Evolutionary conservation across 2,888 invertebrate species (phyloP).

Genomic region (Colletes collaris): DNA sequence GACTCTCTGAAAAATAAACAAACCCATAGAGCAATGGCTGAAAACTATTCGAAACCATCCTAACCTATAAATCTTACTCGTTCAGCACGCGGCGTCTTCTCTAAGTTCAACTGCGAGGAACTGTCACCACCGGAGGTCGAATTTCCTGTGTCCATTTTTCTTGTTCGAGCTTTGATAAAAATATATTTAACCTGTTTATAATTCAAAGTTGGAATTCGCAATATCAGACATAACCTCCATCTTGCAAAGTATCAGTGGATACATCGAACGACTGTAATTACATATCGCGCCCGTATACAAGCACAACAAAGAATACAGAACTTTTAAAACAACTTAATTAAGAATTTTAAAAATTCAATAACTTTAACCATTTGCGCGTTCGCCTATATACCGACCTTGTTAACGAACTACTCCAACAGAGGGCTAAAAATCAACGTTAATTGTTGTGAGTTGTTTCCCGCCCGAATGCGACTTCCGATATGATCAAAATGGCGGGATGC

Average conservation of each 20-base stretch:
- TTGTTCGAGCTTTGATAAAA: neutral
- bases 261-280: too few species aligned
- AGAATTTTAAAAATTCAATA: too few species aligned
- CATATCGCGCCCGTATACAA: neutral
- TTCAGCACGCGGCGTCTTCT: conserved; percentile 37
- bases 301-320: too few species aligned
- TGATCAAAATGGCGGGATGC: too few species aligned
- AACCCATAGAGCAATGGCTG: neutral
- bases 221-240: conserved; percentile 15
- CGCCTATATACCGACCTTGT: too few species aligned
- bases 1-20: conserved; percentile 53
- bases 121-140: conserved; percentile 20
- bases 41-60: neutral
- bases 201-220: neutral
- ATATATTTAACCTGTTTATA: neutral
- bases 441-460: too few species aligned
- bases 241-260: too few species aligned
- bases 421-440: too few species aligned
- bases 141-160: conserved; percentile 33
- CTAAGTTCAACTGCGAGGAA: neutral
- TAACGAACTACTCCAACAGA: too few species aligned
- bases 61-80: conserved; percentile 39
- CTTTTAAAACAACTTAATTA: neutral
- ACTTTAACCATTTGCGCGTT: too few species aligned
- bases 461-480: too few species aligned